Evolutionary conservation across 2,113 vertebrate species (phyloP).

Genomic region (Trochalopteron elliotii): DNA sequence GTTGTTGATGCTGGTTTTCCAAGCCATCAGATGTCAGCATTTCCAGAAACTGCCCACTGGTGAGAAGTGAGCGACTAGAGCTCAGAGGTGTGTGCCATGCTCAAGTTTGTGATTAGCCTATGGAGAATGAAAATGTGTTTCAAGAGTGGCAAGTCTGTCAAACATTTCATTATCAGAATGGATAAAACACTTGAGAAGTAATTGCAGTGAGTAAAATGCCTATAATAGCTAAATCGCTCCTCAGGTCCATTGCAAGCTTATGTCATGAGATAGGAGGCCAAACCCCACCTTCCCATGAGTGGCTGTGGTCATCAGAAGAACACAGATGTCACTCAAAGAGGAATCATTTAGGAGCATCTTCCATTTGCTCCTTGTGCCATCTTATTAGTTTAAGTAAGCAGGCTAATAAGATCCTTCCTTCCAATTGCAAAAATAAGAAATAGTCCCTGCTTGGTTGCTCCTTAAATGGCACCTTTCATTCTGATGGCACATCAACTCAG

Average conservation of each 20-base stretch:
- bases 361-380: neutral
- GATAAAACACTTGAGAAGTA: neutral
- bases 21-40: accelerated
- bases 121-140: neutral
- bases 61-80: neutral
- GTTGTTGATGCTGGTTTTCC: neutral
- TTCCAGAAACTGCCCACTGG: neutral
- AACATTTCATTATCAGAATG: neutral
- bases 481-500: neutral
- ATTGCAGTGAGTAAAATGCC: neutral
- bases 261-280: neutral
- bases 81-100: neutral
- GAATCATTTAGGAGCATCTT: neutral
- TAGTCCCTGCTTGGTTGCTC: neutral
- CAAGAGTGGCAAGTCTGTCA: neutral
- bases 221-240: accelerated
- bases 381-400: neutral
- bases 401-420: neutral
- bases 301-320: neutral
- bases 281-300: neutral
- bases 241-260: neutral
- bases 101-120: neutral
- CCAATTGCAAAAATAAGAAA: neutral
- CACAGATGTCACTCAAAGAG: neutral
- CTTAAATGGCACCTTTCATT: neutral